phyloP scores from a whole-genome alignment of 2,888 invertebrate species.

The Empis livida region DNA sequence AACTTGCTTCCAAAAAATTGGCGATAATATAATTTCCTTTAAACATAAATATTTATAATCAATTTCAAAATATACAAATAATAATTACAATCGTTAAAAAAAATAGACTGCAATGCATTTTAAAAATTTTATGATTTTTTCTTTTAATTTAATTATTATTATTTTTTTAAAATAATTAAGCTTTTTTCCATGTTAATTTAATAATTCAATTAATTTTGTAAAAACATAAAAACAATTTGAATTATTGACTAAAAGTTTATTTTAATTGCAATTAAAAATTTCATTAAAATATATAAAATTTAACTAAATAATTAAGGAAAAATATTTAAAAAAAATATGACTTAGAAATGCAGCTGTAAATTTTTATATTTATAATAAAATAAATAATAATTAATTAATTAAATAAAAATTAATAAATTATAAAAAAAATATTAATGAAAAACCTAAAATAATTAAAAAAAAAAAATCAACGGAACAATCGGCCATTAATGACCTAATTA shows the following conservation, averaged over 20 bases:
- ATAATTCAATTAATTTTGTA: too few species aligned
- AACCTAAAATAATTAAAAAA: background rate
- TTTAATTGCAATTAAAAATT: too few species aligned
- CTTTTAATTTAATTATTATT: background rate
- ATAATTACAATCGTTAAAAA: background rate
- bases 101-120: conserved; percentile 1
- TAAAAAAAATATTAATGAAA: conserved; percentile 3
- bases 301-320: background rate
- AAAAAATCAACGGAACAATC: conserved; percentile 9
- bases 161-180: background rate
- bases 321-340: conserved; percentile 6
- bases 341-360: conserved; percentile 2
- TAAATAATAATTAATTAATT: background rate
- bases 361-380: conserved; percentile 1
- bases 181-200: background rate
- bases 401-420: background rate
- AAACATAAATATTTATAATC: background rate
- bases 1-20: too few species aligned
- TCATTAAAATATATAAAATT: background rate
- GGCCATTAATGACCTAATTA: conserved; percentile 7
- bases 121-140: too few species aligned
- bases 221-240: too few species aligned
- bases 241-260: too few species aligned
- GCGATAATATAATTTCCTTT: too few species aligned
- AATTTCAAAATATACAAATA: background rate